phyloP scores from a whole-genome alignment of 2,888 invertebrate species.

The Netelia melanura region DNA sequence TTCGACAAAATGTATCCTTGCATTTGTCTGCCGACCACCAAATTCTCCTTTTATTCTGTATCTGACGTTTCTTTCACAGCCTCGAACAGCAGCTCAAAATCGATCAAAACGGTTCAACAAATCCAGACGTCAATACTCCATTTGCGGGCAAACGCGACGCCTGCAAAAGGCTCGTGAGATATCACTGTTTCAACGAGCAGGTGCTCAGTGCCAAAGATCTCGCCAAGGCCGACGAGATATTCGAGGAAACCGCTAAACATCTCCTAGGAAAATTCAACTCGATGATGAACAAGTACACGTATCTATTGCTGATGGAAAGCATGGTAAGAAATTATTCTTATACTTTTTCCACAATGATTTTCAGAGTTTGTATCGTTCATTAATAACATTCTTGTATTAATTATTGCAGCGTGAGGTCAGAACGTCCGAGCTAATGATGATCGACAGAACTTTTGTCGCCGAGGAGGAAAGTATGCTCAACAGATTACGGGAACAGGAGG shows the following conservation, averaged over 20 bases:
- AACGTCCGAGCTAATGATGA: constrained; percentile 92
- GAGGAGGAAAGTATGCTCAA: constrained; percentile 90
- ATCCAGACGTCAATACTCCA: constrained; percentile 91
- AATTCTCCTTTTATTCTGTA: constrained; percentile 58
- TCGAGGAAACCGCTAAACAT: constrained; percentile 89
- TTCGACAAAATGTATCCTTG: no score
- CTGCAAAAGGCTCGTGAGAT: constrained; percentile 90
- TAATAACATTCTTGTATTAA: background rate
- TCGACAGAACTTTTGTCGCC: constrained; percentile 90
- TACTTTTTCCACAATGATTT: background rate
- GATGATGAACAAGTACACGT: constrained; percentile 91
- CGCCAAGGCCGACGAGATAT: constrained; percentile 89
- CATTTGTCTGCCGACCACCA: background rate
- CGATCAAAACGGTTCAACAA: constrained; percentile 91
- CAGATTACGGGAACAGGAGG: constrained; percentile 86
- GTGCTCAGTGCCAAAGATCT: constrained; percentile 88
- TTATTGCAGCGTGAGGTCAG: constrained; percentile 88
- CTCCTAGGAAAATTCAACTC: constrained; percentile 89
- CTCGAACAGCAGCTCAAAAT: constrained; percentile 91
- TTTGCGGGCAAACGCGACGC: constrained; percentile 91
- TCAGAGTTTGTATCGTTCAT: constrained; percentile 3
- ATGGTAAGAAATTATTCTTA: constrained; percentile 87
- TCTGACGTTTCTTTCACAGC: constrained; percentile 84
- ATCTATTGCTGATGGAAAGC: constrained; percentile 91
- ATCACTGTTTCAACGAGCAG: constrained; percentile 91